These are phyloP conservation scores for Eciton burchellii DNA, from an alignment of 1,140 invertebrate species.

Conservation along the genomic window DNA sequence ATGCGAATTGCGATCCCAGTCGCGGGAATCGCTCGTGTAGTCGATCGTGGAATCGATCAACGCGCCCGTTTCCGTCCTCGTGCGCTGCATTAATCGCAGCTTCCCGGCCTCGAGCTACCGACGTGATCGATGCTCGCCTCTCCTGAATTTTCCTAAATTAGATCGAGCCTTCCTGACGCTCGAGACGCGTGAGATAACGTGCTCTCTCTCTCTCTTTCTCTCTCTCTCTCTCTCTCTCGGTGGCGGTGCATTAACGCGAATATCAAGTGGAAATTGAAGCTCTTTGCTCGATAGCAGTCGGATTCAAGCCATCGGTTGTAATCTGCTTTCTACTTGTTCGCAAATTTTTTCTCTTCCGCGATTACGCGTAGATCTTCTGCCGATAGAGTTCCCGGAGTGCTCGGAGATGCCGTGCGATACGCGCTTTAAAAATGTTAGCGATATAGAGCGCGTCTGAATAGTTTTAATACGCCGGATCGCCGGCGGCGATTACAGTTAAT, in stretches of 20 bases:
- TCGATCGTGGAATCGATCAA: not conserved
- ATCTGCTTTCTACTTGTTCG: too few relatives aligned
- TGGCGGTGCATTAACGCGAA: too few relatives aligned
- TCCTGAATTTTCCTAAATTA: too few relatives aligned
- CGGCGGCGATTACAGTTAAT: conserved; percentile 32
- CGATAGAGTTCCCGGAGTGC: conserved; percentile 18
- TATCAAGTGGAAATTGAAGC: too few relatives aligned
- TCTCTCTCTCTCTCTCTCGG: too few relatives aligned
- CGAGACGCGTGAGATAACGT: not conserved
- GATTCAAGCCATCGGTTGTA: too few relatives aligned
- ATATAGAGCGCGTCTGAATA: conserved; percentile 26
- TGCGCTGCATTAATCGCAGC: not conserved
- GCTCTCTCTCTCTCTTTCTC: too few relatives aligned
- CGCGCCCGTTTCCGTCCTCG: not conserved
- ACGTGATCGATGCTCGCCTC: not conserved
- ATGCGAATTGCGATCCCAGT: not conserved
- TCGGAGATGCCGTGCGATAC: conserved; percentile 19
- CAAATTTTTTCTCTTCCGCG: conserved; percentile 1
- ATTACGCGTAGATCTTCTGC: not conserved
- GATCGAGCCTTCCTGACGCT: not conserved
- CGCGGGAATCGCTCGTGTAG: not conserved
- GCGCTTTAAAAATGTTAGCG: conserved; percentile 37
- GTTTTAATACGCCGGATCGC: not conserved
- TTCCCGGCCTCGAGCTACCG: not conserved
- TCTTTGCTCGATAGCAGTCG: too few relatives aligned